Evolutionary conservation across 2,113 vertebrate species (phyloP), one percentile per base, ranked within the genome.

Genomic region (Columba livia): DNA sequence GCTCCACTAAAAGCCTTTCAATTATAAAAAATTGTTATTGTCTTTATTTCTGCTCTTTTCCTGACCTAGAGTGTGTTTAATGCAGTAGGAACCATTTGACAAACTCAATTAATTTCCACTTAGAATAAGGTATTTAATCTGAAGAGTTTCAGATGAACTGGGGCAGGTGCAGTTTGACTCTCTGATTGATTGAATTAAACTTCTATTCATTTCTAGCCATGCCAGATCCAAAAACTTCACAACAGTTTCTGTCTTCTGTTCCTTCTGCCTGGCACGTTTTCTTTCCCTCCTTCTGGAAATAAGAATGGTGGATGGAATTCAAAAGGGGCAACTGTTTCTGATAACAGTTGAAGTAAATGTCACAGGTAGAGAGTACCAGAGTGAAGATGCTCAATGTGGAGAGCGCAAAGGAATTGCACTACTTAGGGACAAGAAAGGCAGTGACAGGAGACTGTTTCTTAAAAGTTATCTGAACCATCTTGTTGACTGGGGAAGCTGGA

Each of bases 91-190:
- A 88, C 62, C 47, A 93, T 90, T 95, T 0, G 14, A 93, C 80
- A 96, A 97, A 96, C 75, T 96, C 77, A 83, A 92, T 95, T 96
- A 97, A 96, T 97, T 95, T 97, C 89, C 66, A 94, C 44, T 97
- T 94, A 96, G 89, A 96, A 97, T 83, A 85, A 91, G 69, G 90
- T 94, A 78, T 93, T 96, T 96, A 93, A 83, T 94, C 61, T 94
- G 71, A 80, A 87, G 74, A 89, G 85, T 96, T 97, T 93, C 44
- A 81, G 73, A 91, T 94, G 79, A 90, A 85, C 65, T 79, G 42
- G 75, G 67, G n/a, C 77, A 96, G 70, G 72, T 96, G 88, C 78
- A 78, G 91, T 90, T 94, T 94, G 84, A 91, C 78, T 95, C 71
- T 85, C 74, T 95, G 67, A 95, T 48, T 94, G 93, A 91, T 47